Percentiles rank a stretch among this genome's conserved stretches.
phyloP scores from a whole-genome alignment of 2,797 vertebrate species.

The Tympanoctomys barrerae region DNA sequence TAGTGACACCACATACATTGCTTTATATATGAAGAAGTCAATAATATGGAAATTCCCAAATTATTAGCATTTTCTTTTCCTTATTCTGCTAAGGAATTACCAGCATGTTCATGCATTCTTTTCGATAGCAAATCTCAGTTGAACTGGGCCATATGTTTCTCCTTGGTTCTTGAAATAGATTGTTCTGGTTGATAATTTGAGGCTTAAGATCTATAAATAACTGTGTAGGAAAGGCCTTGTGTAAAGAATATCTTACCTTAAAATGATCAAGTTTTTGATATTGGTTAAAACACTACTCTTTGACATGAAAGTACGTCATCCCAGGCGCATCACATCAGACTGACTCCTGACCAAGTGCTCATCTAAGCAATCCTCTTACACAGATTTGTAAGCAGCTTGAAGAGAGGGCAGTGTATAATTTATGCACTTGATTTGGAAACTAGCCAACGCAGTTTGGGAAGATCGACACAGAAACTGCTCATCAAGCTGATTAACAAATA shows the following conservation, averaged over 20 bases:
- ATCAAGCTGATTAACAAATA: conserved; percentile 83
- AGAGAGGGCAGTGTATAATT: conserved; percentile 82
- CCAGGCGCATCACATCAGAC: conserved; percentile 21
- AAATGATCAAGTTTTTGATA: conserved; percentile 71
- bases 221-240: conserved; percentile 53
- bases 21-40: neutral
- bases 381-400: conserved; percentile 73
- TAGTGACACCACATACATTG: neutral
- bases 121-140: conserved; percentile 70
- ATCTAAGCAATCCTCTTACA: conserved; percentile 3
- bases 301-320: conserved; percentile 38
- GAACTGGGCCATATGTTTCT: conserved; percentile 69
- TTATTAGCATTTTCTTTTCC: conserved; percentile 38
- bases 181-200: conserved; percentile 68
- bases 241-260: conserved; percentile 63
- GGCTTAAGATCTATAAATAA: conserved; percentile 76
- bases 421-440: conserved; percentile 80
- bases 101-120: conserved; percentile 39
- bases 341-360: conserved; percentile 5
- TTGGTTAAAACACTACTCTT: conserved; percentile 78
- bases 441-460: conserved; percentile 78
- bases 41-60: neutral
- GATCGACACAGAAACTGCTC: conserved; percentile 80
- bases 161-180: conserved; percentile 61
- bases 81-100: conserved; percentile 47